phyloP scores from a whole-genome alignment of 2,888 invertebrate species.

The Volucella inflata region DNA sequence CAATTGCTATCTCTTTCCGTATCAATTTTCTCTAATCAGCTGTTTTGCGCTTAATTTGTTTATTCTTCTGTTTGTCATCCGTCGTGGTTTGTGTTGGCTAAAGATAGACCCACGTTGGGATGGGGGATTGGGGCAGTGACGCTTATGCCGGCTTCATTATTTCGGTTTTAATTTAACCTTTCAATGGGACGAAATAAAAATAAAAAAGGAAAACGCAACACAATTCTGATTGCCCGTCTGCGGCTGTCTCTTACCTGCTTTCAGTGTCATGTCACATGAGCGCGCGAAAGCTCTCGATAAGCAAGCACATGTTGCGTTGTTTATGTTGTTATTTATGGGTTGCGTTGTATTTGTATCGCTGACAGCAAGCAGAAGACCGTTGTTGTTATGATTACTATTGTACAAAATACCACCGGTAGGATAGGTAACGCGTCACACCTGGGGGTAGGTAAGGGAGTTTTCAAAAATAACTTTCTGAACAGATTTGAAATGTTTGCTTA shows the following conservation, averaged over 20 bases:
- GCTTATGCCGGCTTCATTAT: constrained; percentile 44
- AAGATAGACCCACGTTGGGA: not conserved
- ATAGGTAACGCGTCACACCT: constrained; percentile 32
- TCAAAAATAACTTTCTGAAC: constrained; percentile 16
- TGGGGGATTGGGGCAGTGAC: constrained; percentile 7
- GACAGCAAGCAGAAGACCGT: not conserved
- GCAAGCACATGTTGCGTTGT: constrained; percentile 60
- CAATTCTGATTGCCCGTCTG: constrained; percentile 18
- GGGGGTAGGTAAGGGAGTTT: constrained; percentile 58
- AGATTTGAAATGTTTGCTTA: constrained; percentile 49
- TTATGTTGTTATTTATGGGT: constrained; percentile 55
- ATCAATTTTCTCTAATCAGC: constrained; percentile 45
- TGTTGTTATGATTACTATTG: constrained; percentile 45
- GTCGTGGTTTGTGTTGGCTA: not conserved
- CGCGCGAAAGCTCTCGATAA: constrained; percentile 28
- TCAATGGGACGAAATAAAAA: not conserved
- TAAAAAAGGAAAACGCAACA: constrained; percentile 4
- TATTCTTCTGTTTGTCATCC: not conserved
- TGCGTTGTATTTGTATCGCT: not conserved
- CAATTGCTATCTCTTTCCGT: constrained; percentile 4
- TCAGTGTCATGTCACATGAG: constrained; percentile 27
- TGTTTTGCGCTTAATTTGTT: constrained; percentile 35
- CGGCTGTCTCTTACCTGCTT: constrained; percentile 32
- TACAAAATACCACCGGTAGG: no score
- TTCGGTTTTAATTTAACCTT: constrained; percentile 30